Evolutionary conservation across 1,140 invertebrate species (phyloP).

Genomic region (Drosophila azteca): DNA sequence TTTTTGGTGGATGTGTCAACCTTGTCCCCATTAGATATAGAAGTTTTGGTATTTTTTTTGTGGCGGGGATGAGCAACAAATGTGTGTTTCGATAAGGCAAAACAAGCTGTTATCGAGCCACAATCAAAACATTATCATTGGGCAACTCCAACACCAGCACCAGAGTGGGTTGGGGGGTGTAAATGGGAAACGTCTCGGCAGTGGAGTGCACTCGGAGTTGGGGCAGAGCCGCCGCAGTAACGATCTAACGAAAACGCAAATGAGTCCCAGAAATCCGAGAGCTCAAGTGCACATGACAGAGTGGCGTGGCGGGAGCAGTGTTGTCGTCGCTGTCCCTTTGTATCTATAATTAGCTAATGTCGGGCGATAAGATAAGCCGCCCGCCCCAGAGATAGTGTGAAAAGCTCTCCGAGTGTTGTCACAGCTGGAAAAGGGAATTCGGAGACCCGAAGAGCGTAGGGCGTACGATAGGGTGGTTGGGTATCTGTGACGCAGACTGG

Average conservation of each 20-base stretch:
- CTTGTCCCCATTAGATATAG: constrained; percentile 70
- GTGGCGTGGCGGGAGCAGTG: too few relatives aligned
- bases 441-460: neutral
- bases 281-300: constrained; percentile 47
- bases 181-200: constrained; percentile 14
- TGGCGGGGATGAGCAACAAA: constrained; percentile 58
- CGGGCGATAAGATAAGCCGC: constrained; percentile 60
- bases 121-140: constrained; percentile 67
- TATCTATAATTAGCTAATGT: constrained; percentile 78
- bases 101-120: constrained; percentile 64
- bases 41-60: constrained; percentile 10
- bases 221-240: too few relatives aligned
- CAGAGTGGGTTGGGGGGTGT: too few relatives aligned
- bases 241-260: constrained; percentile 26
- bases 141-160: constrained; percentile 3
- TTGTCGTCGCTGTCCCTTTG: neutral
- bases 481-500: constrained; percentile 28
- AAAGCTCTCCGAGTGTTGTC: constrained; percentile 33
- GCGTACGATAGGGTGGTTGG: constrained; percentile 16
- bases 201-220: constrained; percentile 30
- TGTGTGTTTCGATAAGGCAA: constrained; percentile 63
- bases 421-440: constrained; percentile 35
- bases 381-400: constrained; percentile 29
- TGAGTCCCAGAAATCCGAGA: constrained; percentile 23
- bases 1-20: constrained; percentile 63